Evolutionary conservation across 2,113 vertebrate species (phyloP), one percentile per base, ranked within the genome.

Genomic region (Maccullochella peelii): DNA sequence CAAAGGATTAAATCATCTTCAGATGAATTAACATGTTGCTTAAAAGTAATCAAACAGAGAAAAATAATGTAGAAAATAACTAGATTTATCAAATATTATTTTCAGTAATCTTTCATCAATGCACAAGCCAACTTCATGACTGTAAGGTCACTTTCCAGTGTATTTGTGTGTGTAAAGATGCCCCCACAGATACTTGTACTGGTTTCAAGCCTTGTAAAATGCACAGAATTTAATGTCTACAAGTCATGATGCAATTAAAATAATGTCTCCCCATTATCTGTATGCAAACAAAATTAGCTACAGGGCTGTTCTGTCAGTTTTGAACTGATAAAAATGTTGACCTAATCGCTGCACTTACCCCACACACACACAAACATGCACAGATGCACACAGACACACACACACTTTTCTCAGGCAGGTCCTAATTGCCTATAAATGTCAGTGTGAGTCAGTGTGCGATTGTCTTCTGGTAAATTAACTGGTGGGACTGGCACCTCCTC

Each of bases 361-460:
- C 75, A 86, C 66, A 70, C 50, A 77, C 73, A 59, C 36, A 33
- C 50, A 81, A 52, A 82, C 47, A 76, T 50, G 66, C 57, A 62
- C 62, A 40, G 16, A 59, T 55, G 6, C 61, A 69, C 54, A 72
- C 25, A 72, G 27, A 55, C 15, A 42, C 25, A 73, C 4, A 82
- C 61, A 70, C 69, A 38, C 38, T 83, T 85, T 85, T 87, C 83
- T 86, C 86, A 65, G 66, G 81, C 87, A 82, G 74, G 79, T 85
- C 88, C 92, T 95, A 95, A 95, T 95, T 95, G 92, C 91, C 83
- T 88, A 87, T 94, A 94, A 94, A 94, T 94, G 93, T 95, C 93
- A 94, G 85, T 85, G 88, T 85, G 79, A 92, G 86, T 88, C 84
- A 61, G 88, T 80, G 84, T 86, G 78, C 58, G 25, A 91, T 90